Percentiles rank a stretch among this genome's conserved stretches.
These are phyloP conservation scores for Bos indicus DNA, from an alignment of 2,113 vertebrate genomes.

Conservation along the genomic window DNA sequence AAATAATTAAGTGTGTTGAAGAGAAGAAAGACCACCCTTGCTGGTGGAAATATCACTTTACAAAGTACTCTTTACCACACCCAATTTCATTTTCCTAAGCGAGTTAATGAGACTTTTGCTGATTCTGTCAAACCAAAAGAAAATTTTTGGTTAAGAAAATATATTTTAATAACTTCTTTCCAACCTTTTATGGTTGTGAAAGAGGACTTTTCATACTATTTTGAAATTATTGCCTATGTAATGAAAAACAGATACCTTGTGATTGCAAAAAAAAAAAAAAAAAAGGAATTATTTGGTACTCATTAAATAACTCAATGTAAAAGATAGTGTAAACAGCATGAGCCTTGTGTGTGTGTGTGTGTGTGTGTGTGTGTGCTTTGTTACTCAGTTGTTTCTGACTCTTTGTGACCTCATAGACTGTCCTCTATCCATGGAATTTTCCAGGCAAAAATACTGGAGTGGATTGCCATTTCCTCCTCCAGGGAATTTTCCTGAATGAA, in stretches of 20 bases:
- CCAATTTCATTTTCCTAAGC: neutral
- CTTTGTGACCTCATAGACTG: neutral
- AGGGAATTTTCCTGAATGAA: neutral
- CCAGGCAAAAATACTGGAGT: neutral
- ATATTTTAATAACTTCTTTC: neutral
- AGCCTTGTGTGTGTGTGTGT: neutral
- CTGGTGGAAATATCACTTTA: neutral
- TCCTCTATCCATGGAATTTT: neutral
- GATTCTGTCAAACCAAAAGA: neutral
- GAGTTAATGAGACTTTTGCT: neutral
- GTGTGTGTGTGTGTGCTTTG: neutral
- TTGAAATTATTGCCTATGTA: neutral
- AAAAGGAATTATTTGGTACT: neutral
- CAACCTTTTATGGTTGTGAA: neutral
- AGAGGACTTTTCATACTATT: neutral
- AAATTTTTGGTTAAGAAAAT: neutral
- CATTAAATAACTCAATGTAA: neutral
- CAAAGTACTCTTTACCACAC: neutral
- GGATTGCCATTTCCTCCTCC: neutral
- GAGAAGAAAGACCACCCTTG: neutral
- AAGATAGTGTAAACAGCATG: neutral
- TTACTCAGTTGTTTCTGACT: neutral
- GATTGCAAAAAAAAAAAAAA: neutral
- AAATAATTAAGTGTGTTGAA: conserved; percentile 2
- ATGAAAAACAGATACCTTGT: neutral